A percentile compares a stretch with the other conserved stretches of the same genome.
Conservation (phyloP, 2,888 invertebrate genomes). For the Meghimatium bilineatum region DNA sequence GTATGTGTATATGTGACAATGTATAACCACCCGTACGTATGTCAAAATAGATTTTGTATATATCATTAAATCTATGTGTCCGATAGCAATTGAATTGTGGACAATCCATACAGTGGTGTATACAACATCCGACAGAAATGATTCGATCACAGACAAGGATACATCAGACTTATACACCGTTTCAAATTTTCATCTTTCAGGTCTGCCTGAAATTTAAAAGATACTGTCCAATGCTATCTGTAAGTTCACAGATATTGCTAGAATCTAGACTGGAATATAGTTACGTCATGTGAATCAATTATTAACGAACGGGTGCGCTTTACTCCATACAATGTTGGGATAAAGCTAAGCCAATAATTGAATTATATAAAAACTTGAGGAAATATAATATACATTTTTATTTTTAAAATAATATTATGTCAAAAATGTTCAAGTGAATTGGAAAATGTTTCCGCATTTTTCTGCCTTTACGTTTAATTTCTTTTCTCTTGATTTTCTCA, state of each 20-base stretch:
- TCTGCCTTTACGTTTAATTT: neutral
- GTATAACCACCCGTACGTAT: too few species aligned
- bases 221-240: neutral
- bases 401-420: neutral
- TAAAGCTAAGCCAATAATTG: neutral
- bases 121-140: neutral
- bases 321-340: neutral
- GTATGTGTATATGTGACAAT: too few species aligned
- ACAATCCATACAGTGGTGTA: neutral
- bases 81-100: neutral
- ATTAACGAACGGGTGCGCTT: neutral
- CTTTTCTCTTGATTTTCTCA: neutral
- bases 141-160: neutral
- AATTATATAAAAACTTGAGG: too few species aligned
- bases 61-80: neutral
- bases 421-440: neutral
- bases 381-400: neutral
- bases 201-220: neutral
- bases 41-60: too few species aligned
- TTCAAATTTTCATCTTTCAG: neutral
- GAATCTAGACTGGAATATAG: neutral
- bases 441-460: neutral
- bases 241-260: neutral
- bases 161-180: neutral
- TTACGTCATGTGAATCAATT: neutral